Evolutionary conservation across 2,888 invertebrate genomes (phyloP), one percentile per base, ranked within the genome.

Genomic region (Agrotis clavis): DNA sequence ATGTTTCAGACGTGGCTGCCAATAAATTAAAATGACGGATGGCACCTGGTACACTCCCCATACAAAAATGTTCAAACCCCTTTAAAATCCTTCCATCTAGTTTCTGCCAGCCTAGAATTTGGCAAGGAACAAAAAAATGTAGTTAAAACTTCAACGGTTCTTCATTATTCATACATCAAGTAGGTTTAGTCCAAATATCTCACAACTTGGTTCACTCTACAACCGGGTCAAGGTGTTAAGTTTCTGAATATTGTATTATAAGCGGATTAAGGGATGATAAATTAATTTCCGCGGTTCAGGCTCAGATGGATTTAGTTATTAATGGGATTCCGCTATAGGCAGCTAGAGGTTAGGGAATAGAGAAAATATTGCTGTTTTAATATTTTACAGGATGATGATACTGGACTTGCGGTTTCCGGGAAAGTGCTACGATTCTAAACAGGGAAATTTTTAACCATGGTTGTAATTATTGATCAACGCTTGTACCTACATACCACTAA

Each of bases 161-260:
- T 69, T 9, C 35, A 47, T 47, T 48, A 66, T 71, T 70, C 11
- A 70, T 50, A 13, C 18, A 21, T 5, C 3, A 6, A 25, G 47
- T n/a, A 21, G 30, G 16, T 18, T 19, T 18, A 50, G 19, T 13
- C 19, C 18, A 14, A 60, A 18, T 61, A 41, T 41, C 19, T 64
- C n/a, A 64, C 62, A 69, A 67, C 53, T 81, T 57, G 53, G 60
- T 54, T 25, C 65, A n/a, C 18, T 63, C 2, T 13, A 62, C 6
- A 47, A 56, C 19, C 14, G 0, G 30, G 25, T 13, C 66, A 68
- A 68, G 51, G 65, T 54, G 75, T 62, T 60, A 54, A 72, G 51
- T 54, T 75, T 16, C 9, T 85, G 63, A 78, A 82, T 82, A 82
- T 67, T 82, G 51, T 50, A 82, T 35, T 61, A 35, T 62, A 51